phyloP scores from a whole-genome alignment of 2,113 vertebrate species.

The Chloebia gouldiae region DNA sequence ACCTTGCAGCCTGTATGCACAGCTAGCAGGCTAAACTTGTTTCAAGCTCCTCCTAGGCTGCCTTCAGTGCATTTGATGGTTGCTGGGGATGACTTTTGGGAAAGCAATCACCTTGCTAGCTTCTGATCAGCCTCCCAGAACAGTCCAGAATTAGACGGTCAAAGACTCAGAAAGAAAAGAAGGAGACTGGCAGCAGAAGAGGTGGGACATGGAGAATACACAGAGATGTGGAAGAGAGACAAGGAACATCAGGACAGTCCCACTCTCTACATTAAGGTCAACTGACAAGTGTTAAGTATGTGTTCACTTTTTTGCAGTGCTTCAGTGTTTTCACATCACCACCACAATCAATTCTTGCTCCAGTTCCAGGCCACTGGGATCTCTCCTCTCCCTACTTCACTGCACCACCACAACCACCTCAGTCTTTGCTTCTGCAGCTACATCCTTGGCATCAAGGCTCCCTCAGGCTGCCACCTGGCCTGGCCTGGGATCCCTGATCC shows the following conservation, averaged over 20 bases:
- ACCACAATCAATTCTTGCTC: neutral
- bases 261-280: neutral
- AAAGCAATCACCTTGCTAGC: neutral
- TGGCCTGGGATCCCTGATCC: neutral
- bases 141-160: neutral
- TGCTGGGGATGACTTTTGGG: neutral
- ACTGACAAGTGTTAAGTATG: neutral
- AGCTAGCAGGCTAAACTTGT: neutral
- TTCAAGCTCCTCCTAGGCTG: neutral
- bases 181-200: neutral
- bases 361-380: neutral
- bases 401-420: fast-evolving
- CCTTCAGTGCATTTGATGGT: neutral
- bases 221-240: neutral
- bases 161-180: neutral
- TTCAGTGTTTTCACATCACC: neutral
- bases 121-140: neutral
- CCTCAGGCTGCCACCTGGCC: neutral
- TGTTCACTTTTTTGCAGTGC: neutral
- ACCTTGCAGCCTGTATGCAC: neutral
- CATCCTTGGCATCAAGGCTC: neutral
- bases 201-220: neutral
- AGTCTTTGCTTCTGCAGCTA: neutral
- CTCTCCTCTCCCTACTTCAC: neutral
- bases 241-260: neutral